phyloP scores from a whole-genome alignment of 2,888 invertebrate species.

The Melinaea menophilus region DNA sequence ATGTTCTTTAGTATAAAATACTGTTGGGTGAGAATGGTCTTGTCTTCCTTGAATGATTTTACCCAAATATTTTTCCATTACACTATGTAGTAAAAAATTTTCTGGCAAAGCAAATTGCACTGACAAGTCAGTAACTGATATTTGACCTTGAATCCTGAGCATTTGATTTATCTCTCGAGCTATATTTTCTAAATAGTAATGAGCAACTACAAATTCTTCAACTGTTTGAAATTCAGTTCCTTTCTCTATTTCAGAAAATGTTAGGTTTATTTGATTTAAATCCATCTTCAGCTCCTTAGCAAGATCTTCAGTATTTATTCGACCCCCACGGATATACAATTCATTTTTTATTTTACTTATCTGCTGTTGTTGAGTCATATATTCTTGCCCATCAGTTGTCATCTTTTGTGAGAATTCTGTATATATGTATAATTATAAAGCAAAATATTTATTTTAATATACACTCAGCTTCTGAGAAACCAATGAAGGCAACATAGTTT shows the following conservation, averaged over 20 bases:
- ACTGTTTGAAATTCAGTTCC: slow-evolving; percentile 86
- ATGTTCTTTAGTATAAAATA: slow-evolving; percentile 94
- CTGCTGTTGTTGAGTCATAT: too few species aligned
- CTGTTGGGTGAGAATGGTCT: slow-evolving; percentile 87
- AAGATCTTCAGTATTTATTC: slow-evolving; percentile 92
- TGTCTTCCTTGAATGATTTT: slow-evolving; percentile 90
- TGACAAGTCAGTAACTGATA: slow-evolving; percentile 91
- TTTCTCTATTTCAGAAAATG: slow-evolving; percentile 85
- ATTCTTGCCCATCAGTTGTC: too few species aligned
- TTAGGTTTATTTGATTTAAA: slow-evolving; percentile 82
- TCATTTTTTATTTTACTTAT: too few species aligned
- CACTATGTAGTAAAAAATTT: slow-evolving; percentile 87
- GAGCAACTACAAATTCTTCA: slow-evolving; percentile 93
- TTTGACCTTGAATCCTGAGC: slow-evolving; percentile 88
- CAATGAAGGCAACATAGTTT: too few species aligned
- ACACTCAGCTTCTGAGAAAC: too few species aligned
- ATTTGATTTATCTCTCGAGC: slow-evolving; percentile 96
- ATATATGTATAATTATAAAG: too few species aligned
- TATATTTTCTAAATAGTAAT: slow-evolving; percentile 87
- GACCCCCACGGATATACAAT: slow-evolving; percentile 67
- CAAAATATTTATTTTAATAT: too few species aligned
- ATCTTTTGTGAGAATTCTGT: too few species aligned
- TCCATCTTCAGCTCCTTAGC: slow-evolving; percentile 93
- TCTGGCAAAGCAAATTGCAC: slow-evolving; percentile 94
- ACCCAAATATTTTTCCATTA: slow-evolving; percentile 87